Evolutionary conservation across 1,140 invertebrate genomes (phyloP).

Genomic region (Anagrus nilaparvatae): DNA sequence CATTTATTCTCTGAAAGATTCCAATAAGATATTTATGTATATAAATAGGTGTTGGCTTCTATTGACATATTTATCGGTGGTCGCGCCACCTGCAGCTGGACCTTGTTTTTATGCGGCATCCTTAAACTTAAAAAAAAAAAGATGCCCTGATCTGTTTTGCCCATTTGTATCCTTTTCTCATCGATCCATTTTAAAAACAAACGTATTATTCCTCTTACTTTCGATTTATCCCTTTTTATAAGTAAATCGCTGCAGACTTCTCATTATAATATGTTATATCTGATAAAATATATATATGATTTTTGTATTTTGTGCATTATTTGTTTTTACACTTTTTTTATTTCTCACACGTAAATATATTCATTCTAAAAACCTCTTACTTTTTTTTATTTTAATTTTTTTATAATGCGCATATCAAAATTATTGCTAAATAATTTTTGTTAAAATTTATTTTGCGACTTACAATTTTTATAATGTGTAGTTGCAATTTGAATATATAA

Average conservation of each 20-base stretch:
- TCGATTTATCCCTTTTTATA: conserved; percentile 8
- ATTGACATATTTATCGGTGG: conserved; percentile 41
- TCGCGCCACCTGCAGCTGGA: conserved; percentile 37
- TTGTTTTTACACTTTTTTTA: background rate
- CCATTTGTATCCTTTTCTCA: conserved; percentile 26
- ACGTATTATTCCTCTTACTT: too few species aligned
- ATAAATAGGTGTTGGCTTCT: conserved; percentile 36
- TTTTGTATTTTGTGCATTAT: background rate
- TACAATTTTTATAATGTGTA: conserved; percentile 7
- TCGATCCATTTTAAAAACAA: too few species aligned
- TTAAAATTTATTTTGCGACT: conserved; percentile 4
- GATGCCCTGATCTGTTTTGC: conserved; percentile 22
- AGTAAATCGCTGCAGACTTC: conserved; percentile 3
- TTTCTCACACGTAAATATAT: background rate
- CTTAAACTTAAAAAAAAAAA: conserved; percentile 26
- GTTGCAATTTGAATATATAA: background rate
- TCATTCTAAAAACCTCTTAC: conserved; percentile 12
- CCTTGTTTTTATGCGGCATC: conserved; percentile 18
- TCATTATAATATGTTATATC: conserved; percentile 20
- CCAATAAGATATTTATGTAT: too few species aligned
- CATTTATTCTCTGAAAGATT: too few species aligned
- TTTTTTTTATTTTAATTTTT: conserved; percentile 15
- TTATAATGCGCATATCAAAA: conserved; percentile 15
- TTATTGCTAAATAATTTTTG: conserved; percentile 26
- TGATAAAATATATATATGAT: background rate